Evolutionary conservation across 2,113 vertebrate genomes (phyloP).

Genomic region (Poicephalus gulielmi): DNA sequence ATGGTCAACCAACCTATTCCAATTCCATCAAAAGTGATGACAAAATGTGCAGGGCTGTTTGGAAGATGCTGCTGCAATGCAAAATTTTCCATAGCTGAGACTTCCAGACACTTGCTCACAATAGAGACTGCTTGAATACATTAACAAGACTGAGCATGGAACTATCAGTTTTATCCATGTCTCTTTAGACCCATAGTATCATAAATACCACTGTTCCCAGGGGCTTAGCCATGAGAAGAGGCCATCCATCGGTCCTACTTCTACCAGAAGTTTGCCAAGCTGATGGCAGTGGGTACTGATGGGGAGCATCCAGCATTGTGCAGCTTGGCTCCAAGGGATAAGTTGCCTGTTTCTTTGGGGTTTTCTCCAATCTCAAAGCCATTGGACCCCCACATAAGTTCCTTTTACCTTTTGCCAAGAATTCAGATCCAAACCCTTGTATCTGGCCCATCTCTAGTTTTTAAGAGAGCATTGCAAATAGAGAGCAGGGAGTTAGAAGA

Average conservation of each 20-base stretch:
- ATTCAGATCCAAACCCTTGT: background rate
- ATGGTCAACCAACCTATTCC: background rate
- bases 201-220: background rate
- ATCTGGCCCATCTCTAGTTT: background rate
- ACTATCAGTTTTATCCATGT: background rate
- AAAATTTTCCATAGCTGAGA: background rate
- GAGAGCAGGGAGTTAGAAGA: background rate
- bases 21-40: background rate
- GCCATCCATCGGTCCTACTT: background rate
- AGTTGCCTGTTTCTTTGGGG: background rate
- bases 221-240: background rate
- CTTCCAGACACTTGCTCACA: background rate
- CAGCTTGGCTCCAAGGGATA: background rate
- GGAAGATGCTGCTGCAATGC: background rate
- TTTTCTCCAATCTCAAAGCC: background rate
- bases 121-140: fast-evolving
- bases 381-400: background rate
- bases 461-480: background rate
- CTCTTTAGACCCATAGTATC: background rate
- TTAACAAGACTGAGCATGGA: background rate
- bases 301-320: background rate
- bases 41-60: background rate
- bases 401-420: background rate
- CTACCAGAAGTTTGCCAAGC: background rate
- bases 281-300: background rate